Percentiles rank a stretch among this genome's conserved stretches.
Evolutionary conservation across 2,888 invertebrate species (phyloP).

Genomic region (Lysandra coridon): DNA sequence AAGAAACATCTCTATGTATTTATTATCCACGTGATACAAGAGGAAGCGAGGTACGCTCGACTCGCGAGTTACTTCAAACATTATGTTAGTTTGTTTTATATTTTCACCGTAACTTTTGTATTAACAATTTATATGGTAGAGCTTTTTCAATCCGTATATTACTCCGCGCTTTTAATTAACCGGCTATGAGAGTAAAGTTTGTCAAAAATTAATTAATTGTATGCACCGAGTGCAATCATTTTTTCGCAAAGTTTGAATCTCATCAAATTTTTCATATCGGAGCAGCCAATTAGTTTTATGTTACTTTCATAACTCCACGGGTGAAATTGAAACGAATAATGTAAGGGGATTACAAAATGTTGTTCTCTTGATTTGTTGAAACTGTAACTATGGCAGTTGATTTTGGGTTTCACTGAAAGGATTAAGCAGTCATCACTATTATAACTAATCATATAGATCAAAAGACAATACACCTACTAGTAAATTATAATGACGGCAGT

Average conservation of each 20-base stretch:
- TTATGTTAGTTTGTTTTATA: conserved; percentile 66
- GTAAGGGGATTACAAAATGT: not conserved
- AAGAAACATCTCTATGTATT: conserved; percentile 47
- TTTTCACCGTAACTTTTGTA: conserved; percentile 58
- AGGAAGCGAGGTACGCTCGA: conserved; percentile 70
- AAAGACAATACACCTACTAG: too few species aligned
- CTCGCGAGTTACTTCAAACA: conserved; percentile 67
- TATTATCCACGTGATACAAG: conserved; percentile 48
- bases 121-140: conserved; percentile 47
- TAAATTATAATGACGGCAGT: too few species aligned
- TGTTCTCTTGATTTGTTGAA: not conserved
- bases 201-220: conserved; percentile 29
- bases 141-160: conserved; percentile 25
- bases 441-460: too few species aligned
- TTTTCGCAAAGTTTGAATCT: conserved; percentile 28
- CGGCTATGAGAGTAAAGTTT: conserved; percentile 31
- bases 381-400: not conserved
- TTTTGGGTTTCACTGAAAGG: not conserved
- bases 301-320: not conserved
- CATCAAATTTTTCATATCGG: conserved; percentile 25
- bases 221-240: conserved; percentile 24
- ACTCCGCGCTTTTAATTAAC: conserved; percentile 33
- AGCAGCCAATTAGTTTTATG: conserved; percentile 25
- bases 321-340: conserved; percentile 6
- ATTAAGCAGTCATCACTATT: not conserved